Percentiles rank a stretch among this genome's conserved stretches.
Conservation (phyloP, 92 coral and sea anemone species). For the Epizoanthus illoricatus region DNA sequence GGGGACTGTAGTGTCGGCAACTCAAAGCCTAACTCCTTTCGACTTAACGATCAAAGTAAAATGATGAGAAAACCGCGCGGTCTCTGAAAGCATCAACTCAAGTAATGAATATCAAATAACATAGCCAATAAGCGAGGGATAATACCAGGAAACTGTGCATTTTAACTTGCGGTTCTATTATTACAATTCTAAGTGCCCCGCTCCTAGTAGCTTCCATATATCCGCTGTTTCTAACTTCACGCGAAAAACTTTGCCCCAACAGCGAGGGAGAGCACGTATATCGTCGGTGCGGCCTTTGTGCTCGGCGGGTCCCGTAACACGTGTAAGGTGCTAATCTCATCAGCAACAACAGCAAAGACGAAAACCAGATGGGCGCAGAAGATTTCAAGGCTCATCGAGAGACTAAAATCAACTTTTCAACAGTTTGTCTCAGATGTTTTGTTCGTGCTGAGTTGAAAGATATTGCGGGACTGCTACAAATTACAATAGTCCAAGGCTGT, state of each 20-base stretch:
- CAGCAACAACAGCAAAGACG: constrained; percentile 17
- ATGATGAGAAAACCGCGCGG: constrained; percentile 59
- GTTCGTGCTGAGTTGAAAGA: constrained; percentile 12
- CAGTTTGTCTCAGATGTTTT: neutral
- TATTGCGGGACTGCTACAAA: neutral
- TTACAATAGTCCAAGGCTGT: neutral
- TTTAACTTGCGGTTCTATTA: neutral
- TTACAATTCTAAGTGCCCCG: neutral
- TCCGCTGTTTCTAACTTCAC: neutral
- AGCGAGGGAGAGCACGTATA: neutral
- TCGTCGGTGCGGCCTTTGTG: constrained; percentile 24
- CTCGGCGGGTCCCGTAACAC: constrained; percentile 10
- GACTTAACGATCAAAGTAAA: constrained; percentile 77
- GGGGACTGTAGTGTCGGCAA: constrained; percentile 66
- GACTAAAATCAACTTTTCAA: constrained; percentile 6
- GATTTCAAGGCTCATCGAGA: constrained; percentile 1
- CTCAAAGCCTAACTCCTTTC: constrained; percentile 65
- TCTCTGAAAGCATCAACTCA: constrained; percentile 21
- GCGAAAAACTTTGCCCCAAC: neutral
- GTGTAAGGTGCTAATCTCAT: constrained; percentile 19
- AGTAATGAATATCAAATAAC: constrained; percentile 19
- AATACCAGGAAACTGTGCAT: neutral
- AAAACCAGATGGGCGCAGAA: constrained; percentile 25
- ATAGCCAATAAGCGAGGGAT: neutral
- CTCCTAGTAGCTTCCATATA: neutral